phyloP scores from a whole-genome alignment of 2,797 vertebrate genomes.

The Trematomus bernacchii region DNA sequence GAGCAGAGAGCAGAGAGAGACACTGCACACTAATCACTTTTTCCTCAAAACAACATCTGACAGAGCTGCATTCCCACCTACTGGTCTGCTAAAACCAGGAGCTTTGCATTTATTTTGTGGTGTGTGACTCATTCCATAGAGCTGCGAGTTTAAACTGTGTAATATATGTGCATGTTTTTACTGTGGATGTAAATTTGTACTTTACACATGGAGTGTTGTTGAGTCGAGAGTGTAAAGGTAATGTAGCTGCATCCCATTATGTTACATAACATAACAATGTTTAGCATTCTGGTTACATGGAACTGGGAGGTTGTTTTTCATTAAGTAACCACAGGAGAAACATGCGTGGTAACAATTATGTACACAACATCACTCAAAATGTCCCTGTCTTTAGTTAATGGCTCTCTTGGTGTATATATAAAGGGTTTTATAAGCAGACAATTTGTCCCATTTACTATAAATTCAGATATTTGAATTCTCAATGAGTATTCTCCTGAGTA shows the following conservation, averaged over 20 bases:
- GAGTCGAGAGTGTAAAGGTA: constrained; percentile 9
- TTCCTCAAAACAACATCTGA: constrained; percentile 49
- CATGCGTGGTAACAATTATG: too few relatives aligned
- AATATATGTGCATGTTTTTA: constrained; percentile 59
- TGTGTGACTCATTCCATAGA: constrained; percentile 42
- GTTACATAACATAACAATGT: constrained; percentile 53
- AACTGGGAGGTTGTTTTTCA: background rate
- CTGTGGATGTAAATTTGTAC: constrained; percentile 36
- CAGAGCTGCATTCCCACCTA: constrained; percentile 43
- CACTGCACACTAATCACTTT: constrained; percentile 28
- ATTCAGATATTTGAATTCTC: too few relatives aligned
- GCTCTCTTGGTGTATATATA: too few relatives aligned
- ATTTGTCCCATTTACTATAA: too few relatives aligned
- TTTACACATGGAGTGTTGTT: constrained; percentile 41
- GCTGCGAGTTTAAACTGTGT: constrained; percentile 38
- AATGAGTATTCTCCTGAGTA: too few relatives aligned
- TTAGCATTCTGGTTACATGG: constrained; percentile 24
- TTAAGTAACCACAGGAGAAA: too few relatives aligned
- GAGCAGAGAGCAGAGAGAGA: constrained; percentile 31
- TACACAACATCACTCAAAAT: too few relatives aligned
- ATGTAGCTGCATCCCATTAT: constrained; percentile 33
- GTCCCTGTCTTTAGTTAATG: too few relatives aligned
- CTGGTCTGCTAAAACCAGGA: constrained; percentile 27
- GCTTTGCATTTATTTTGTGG: constrained; percentile 42
- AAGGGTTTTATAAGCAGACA: too few relatives aligned